A percentile compares a stretch with the other conserved stretches of the same genome.
Conservation (phyloP, 2,797 vertebrate genomes). For the Lagodon rhomboides region DNA sequence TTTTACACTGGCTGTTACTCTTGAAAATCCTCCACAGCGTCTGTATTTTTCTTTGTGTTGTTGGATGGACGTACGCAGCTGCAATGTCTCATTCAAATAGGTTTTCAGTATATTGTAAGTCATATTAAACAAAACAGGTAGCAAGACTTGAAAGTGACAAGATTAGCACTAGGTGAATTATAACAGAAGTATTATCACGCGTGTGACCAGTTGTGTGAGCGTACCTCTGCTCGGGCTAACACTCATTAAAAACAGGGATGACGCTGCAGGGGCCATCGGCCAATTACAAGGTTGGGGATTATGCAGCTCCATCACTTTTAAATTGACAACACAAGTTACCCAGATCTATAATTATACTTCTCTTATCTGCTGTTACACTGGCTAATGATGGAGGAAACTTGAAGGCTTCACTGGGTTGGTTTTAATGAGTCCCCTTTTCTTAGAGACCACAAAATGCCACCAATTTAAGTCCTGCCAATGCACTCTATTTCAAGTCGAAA, state of each 20-base stretch:
- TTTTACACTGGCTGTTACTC: constrained; percentile 8
- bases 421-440: constrained; percentile 98
- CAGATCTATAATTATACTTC: constrained; percentile 97
- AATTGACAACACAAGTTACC: constrained; percentile 98
- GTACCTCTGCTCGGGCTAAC: constrained; percentile 85
- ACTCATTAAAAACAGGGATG: constrained; percentile 93
- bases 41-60: constrained; percentile 1
- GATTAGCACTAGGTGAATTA: constrained; percentile 47
- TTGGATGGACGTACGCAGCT: not conserved
- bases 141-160: constrained; percentile 45
- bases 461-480: constrained; percentile 99
- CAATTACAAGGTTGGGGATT: constrained; percentile 90
- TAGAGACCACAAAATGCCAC: constrained; percentile 96
- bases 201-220: constrained; percentile 79
- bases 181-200: constrained; percentile 53
- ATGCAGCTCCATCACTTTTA: constrained; percentile 92
- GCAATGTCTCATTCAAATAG: constrained; percentile 12
- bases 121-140: constrained; percentile 43
- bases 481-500: constrained; percentile 93
- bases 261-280: constrained; percentile 83
- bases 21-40: not conserved
- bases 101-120: constrained; percentile 36
- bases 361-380: constrained; percentile 94
- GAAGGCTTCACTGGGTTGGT: constrained; percentile 87
- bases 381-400: constrained; percentile 95